Base-by-base conservation (phyloP, 2,888 invertebrate genomes). In the Drosophila neotestacea region DNA sequence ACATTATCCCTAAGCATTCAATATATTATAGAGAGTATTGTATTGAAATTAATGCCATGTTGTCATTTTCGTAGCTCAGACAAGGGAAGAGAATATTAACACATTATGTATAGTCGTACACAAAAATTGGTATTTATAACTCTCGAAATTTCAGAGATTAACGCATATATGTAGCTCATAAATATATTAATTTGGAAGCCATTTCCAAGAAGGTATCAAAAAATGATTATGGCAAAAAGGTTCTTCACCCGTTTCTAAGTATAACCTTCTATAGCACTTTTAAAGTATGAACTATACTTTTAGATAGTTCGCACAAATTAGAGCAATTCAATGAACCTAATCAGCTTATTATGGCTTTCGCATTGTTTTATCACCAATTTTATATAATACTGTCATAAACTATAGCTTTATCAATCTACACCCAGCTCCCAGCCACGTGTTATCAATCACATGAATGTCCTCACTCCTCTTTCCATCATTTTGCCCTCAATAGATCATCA, bases 401-500 rank as follows among this genome's bases (percentile, higher is more conserved):
- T 41, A 42, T 32, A 41, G 11, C 28, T 55, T 59, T 73, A 73
- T 73, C 73, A 60, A 38, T 27, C 50, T 30, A 30, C 50, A 56
- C 36, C 44, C 28, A 30, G 11, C 13, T 58, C 13, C 41, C 32
- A 52, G 47, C 61, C 74, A n/a, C 63, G 76, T 52, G 76, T 59
- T 63, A 64, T 77, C 64, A 69, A 77, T 76, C 77, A 76, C 73
- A 77, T 76, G 75, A 28, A 50, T n/a, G 27, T 32, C 13, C 28
- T 10, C 10, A 32, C 39, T 13, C 54, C 41, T 11, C 30, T 3
- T 16, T 4, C 42, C 44, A 39, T 28, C 10, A 16, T 7, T 4
- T 9, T 9, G n/a, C 0, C 0, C n/a, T 11, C n/a, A 39, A 41
- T 39, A 27, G 46, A 13, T 47, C 58, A 46, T 48, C 52, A 46